Evolutionary conservation across 2,797 vertebrate species (phyloP).

Genomic region (Tolypeutes matacus): DNA sequence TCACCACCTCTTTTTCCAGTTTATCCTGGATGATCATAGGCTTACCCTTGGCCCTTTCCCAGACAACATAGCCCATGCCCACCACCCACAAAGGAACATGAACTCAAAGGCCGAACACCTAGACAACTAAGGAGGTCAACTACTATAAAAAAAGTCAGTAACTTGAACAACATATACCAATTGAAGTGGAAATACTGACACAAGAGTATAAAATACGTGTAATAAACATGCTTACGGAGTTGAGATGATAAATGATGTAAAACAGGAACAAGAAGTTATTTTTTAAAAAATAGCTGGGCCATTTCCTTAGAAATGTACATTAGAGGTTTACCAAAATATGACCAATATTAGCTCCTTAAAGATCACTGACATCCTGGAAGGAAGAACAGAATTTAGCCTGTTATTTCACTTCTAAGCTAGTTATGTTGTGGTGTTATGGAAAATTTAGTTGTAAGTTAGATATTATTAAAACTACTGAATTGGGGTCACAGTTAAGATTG

Average conservation of each 20-base stretch:
- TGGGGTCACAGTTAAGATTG: neutral
- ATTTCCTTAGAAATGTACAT: constrained; percentile 2
- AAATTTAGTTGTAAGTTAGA: constrained; percentile 37
- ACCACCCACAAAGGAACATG: neutral
- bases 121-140: neutral
- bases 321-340: constrained; percentile 10
- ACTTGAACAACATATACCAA: neutral
- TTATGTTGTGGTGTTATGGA: neutral
- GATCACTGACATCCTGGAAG: neutral
- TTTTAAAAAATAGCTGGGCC: neutral
- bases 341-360: neutral
- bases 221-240: constrained; percentile 2
- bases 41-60: neutral
- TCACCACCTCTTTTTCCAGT: neutral
- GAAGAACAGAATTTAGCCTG: neutral
- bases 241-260: neutral
- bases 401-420: constrained; percentile 23
- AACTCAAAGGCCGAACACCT: neutral
- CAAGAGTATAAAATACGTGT: neutral
- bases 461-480: neutral
- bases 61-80: neutral
- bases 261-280: neutral
- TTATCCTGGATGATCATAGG: neutral
- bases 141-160: constrained; percentile 37
- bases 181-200: neutral